A percentile compares a stretch with the other conserved stretches of the same genome.
These are phyloP conservation scores for Eulemur coronatus DNA, from an alignment of 2,797 vertebrate genomes.

Conservation along the genomic window DNA sequence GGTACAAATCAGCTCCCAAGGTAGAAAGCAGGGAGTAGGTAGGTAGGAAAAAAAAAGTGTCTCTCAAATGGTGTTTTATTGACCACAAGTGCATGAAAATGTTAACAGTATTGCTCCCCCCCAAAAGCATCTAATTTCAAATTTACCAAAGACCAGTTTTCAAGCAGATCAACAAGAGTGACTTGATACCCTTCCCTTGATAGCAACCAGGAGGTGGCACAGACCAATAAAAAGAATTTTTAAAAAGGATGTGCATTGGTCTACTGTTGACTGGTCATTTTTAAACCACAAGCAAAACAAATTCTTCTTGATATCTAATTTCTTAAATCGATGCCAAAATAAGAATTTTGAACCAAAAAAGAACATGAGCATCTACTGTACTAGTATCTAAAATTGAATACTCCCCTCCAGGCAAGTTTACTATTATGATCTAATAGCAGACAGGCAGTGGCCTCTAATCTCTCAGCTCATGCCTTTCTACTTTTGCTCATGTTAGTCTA, in stretches of 20 bases:
- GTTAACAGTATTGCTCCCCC: not conserved
- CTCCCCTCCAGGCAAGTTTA: constrained; percentile 11
- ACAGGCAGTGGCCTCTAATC: constrained; percentile 63
- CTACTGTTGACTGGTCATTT: not conserved
- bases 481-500: constrained; percentile 70
- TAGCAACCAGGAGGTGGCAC: not conserved
- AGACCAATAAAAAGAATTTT: not conserved
- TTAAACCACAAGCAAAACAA: not conserved
- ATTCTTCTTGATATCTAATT: not conserved
- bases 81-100: not conserved
- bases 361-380: not conserved
- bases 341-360: not conserved
- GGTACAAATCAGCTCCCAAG: not conserved
- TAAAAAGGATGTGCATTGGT: not conserved
- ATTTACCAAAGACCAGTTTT: not conserved
- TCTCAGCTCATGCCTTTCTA: constrained; percentile 61
- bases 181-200: not conserved
- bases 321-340: not conserved
- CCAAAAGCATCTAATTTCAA: not conserved
- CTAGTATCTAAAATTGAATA: not conserved
- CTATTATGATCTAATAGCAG: constrained; percentile 39
- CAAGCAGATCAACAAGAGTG: not conserved
- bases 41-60: not conserved
- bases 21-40: not conserved
- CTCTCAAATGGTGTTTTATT: not conserved